Evolutionary conservation across 2,113 vertebrate species (phyloP).

Genomic region (Geococcyx californianus): DNA sequence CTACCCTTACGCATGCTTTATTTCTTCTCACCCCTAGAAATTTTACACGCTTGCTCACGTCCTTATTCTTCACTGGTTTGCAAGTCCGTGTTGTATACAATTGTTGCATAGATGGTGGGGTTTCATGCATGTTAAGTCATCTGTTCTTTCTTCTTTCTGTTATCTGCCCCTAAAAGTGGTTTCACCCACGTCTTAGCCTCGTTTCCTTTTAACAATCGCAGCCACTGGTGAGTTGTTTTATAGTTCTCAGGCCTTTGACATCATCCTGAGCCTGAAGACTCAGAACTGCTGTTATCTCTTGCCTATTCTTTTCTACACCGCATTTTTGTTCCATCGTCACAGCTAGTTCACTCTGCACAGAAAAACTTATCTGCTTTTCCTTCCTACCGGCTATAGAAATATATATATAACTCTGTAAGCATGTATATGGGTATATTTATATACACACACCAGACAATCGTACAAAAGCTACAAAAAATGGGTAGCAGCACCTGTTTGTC

Average conservation of each 20-base stretch:
- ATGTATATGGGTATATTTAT: not conserved
- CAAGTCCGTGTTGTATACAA: not conserved
- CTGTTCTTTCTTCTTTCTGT: not conserved
- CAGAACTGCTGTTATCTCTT: not conserved
- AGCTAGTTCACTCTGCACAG: not conserved
- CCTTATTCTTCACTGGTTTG: not conserved
- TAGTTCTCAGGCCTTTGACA: not conserved
- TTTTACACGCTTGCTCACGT: not conserved
- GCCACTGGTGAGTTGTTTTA: not conserved
- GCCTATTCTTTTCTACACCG: not conserved
- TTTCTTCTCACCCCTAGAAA: not conserved
- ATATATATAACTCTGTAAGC: too few relatives aligned
- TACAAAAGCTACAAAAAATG: not conserved
- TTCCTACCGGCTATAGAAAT: not conserved
- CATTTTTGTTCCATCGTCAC: not conserved
- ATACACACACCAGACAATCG: not conserved
- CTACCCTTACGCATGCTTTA: not conserved
- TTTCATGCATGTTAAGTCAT: not conserved
- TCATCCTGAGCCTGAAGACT: not conserved
- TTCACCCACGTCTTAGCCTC: not conserved
- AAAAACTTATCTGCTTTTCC: not conserved
- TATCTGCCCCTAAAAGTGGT: not conserved
- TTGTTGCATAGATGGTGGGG: not conserved
- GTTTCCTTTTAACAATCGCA: not conserved
- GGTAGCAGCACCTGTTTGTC: not conserved